Evolutionary conservation across 1,140 invertebrate species (phyloP).

Genomic region (Drosophila mauritiana): DNA sequence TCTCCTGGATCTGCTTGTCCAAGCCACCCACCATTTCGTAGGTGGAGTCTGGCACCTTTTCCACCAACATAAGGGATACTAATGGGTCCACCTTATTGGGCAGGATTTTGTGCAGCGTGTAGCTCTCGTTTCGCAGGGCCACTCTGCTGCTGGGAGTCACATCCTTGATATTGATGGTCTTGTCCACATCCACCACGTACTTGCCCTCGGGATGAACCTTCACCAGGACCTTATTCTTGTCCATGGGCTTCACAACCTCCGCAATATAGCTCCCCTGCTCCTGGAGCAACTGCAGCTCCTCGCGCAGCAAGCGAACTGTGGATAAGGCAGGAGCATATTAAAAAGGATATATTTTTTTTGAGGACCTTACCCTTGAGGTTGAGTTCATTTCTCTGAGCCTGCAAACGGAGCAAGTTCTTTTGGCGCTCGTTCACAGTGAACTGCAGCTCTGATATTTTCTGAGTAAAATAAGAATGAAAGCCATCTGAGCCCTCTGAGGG

Average conservation of each 20-base stretch:
- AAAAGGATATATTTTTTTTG: not conserved
- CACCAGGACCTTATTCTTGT: conserved; percentile 99
- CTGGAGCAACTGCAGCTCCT: conserved; percentile 98
- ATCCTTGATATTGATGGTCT: conserved; percentile 99
- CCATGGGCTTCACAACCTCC: conserved; percentile 99
- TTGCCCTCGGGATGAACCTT: conserved; percentile 99
- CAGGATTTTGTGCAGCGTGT: conserved; percentile 99
- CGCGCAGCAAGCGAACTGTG: conserved; percentile 97
- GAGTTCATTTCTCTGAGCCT: conserved; percentile 99
- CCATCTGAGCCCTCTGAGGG: conserved; percentile 70
- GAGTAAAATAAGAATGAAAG: conserved; percentile 96
- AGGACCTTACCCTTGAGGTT: conserved; percentile 95
- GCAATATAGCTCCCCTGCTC: conserved; percentile 99
- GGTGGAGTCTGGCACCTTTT: conserved; percentile 99
- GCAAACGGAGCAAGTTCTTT: conserved; percentile 97
- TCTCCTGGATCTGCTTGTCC: conserved; percentile 99
- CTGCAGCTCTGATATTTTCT: conserved; percentile 98
- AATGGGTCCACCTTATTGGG: conserved; percentile 99
- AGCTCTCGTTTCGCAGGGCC: conserved; percentile 98
- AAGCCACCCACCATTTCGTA: conserved; percentile 99
- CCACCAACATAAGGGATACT: conserved; percentile 99
- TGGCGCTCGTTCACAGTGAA: conserved; percentile 98
- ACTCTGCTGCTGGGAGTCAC: conserved; percentile 99
- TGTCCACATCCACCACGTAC: conserved; percentile 99
- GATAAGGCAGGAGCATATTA: not conserved